phyloP scores from a whole-genome alignment of 2,888 invertebrate species.

The Scaptomyza parva region DNA sequence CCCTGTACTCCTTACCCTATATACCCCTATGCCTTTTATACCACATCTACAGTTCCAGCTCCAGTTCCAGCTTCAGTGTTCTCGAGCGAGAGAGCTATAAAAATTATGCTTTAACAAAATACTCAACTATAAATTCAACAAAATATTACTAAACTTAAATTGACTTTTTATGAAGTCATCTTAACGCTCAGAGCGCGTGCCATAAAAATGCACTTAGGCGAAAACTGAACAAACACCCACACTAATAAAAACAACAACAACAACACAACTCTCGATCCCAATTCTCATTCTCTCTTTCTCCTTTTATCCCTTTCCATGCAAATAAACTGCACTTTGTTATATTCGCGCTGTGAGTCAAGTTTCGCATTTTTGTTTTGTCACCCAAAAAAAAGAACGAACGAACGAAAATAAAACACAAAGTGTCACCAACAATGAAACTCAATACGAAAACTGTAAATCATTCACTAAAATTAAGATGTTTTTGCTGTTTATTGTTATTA shows the following conservation, averaged over 20 bases:
- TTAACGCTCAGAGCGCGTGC: constrained; percentile 59
- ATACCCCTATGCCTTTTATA: background rate
- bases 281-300: background rate
- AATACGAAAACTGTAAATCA: constrained; percentile 81
- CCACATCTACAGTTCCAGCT: background rate
- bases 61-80: constrained; percentile 3
- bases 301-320: constrained; percentile 3
- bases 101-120: constrained; percentile 78
- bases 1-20: no score
- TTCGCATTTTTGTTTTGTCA: constrained; percentile 7
- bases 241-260: constrained; percentile 22
- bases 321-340: constrained; percentile 41
- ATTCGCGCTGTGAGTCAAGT: constrained; percentile 5
- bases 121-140: constrained; percentile 75
- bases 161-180: constrained; percentile 80
- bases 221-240: constrained; percentile 60
- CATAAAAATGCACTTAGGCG: constrained; percentile 78
- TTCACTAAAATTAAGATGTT: constrained; percentile 78
- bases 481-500: constrained; percentile 43
- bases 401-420: constrained; percentile 27
- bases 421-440: constrained; percentile 76
- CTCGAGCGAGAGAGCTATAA: constrained; percentile 45
- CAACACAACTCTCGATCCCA: constrained; percentile 1
- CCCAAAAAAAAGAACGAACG: constrained; percentile 7
- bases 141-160: constrained; percentile 79